Evolutionary conservation across 1,140 invertebrate genomes (phyloP).

Genomic region (Drosophila arawakana): DNA sequence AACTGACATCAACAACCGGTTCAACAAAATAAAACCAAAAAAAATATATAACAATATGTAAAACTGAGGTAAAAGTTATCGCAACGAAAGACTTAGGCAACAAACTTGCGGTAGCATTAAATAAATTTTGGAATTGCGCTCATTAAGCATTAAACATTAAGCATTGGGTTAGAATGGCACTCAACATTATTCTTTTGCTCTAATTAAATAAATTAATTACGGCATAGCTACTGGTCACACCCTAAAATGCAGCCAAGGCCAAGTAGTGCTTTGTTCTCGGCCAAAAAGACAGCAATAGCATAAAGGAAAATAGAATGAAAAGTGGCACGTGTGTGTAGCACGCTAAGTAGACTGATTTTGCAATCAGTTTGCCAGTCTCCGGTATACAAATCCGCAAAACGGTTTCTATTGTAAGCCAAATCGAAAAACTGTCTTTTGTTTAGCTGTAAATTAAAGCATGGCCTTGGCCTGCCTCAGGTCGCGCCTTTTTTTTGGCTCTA

Average conservation of each 20-base stretch:
- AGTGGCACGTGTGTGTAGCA: slow-evolving; percentile 71
- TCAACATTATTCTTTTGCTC: slow-evolving; percentile 43
- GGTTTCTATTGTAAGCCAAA: slow-evolving; percentile 18
- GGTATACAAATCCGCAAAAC: slow-evolving; percentile 21
- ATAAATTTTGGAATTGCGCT: slow-evolving; percentile 24
- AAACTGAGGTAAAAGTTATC: slow-evolving; percentile 44
- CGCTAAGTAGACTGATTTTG: slow-evolving; percentile 33
- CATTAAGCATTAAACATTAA: neutral
- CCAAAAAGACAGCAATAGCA: slow-evolving; percentile 13
- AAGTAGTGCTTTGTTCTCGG: slow-evolving; percentile 47
- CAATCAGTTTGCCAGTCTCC: slow-evolving; percentile 45
- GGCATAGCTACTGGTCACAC: slow-evolving; percentile 60
- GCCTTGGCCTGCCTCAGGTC: slow-evolving; percentile 62
- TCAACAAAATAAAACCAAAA: slow-evolving; percentile 41
- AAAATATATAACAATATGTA: slow-evolving; percentile 35
- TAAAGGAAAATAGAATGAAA: slow-evolving; percentile 12
- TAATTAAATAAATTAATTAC: slow-evolving; percentile 75
- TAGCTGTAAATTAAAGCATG: slow-evolving; percentile 60
- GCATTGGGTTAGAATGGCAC: slow-evolving; percentile 10
- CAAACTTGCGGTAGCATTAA: slow-evolving; percentile 35
- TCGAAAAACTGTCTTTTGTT: slow-evolving; percentile 65
- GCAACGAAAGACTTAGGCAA: slow-evolving; percentile 64
- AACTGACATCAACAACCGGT: slow-evolving; percentile 62
- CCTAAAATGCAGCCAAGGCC: slow-evolving; percentile 64
- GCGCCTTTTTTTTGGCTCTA: slow-evolving; percentile 62